phyloP scores from a whole-genome alignment of 2,113 vertebrate species.

The Smithornis capensis region DNA sequence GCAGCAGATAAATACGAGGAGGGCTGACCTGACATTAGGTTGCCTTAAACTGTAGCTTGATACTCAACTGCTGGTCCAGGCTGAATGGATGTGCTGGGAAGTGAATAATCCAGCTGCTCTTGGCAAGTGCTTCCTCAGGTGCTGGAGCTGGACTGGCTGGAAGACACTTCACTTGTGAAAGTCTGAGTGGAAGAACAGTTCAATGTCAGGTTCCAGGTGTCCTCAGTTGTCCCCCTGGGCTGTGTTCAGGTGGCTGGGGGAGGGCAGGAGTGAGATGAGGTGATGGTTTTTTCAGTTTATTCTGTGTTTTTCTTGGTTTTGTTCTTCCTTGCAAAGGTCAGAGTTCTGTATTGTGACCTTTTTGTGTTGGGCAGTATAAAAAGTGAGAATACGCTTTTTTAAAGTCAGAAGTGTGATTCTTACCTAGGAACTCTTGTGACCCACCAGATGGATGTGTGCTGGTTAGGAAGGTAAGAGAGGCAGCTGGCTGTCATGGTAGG shows the following conservation, averaged over 20 bases:
- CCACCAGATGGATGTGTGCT: neutral
- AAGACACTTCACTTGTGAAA: neutral
- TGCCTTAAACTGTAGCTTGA: neutral
- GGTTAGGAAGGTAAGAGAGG: neutral
- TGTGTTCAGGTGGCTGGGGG: neutral
- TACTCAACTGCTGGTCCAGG: neutral
- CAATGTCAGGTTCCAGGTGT: neutral
- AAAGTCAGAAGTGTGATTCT: neutral
- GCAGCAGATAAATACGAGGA: neutral
- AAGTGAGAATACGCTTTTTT: neutral
- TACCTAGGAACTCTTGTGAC: neutral
- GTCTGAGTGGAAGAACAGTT: neutral
- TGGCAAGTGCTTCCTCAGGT: neutral
- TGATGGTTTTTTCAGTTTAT: fast-evolving
- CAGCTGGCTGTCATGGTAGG: neutral
- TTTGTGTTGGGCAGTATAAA: neutral
- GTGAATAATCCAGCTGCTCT: neutral
- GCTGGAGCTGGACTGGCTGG: neutral
- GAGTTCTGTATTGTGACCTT: neutral
- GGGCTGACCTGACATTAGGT: neutral
- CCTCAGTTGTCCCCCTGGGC: neutral
- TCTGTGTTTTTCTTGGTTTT: neutral
- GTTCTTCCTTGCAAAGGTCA: neutral
- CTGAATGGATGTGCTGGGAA: neutral
- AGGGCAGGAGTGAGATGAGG: neutral